Evolutionary conservation across 2,113 vertebrate genomes (phyloP), one percentile per base, ranked within the genome.

Genomic region (Herpetotheres cachinnans): DNA sequence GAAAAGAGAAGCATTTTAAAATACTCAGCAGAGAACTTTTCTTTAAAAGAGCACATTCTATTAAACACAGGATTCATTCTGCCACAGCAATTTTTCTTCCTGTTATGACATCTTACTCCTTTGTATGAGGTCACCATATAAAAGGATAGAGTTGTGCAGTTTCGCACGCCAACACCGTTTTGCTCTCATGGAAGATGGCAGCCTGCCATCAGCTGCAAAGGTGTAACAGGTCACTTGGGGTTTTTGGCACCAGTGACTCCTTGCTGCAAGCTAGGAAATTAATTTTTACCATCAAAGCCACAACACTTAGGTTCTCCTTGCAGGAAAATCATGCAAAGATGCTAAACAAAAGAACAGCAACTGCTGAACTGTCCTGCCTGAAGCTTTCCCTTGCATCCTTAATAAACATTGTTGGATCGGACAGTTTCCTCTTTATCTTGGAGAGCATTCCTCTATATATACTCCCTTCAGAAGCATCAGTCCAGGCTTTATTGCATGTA

Each of bases 11-110:
- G 62, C 38, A 2, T 86, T 97, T 95, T 66, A 83, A 82, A 93
- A 44, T 83, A 89, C 47, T 92, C 74, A 73, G 38, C 46, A 70
- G 52, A 81, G 87, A 91, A 63, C 74, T 38, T 81, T 87, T 95
- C 69, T 89, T 87, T 86, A 49, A 81, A 97, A 93, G 94, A 74
- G 13, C 74, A 36, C 44, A 54, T 95, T 90, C 93, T 96, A 3
- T 89, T 95, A 95, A 92, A 94, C 89, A 96, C 77, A 93, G 72
- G 76, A 81, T 90, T 95, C 88, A 89, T 97, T 97, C 89, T 96
- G 95, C 86, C 85, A 52, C 63, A 76, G 85, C 91, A 62, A 30
- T 97, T 96, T 95, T 89, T 36, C 72, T 81, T 95, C 58, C 81
- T 82, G 29, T 67, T 78, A 89, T 97, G 81, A 86, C 66, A 84